Evolutionary conservation across 2,888 invertebrate species (phyloP).

Genomic region (Scaptomyza caliginosa): DNA sequence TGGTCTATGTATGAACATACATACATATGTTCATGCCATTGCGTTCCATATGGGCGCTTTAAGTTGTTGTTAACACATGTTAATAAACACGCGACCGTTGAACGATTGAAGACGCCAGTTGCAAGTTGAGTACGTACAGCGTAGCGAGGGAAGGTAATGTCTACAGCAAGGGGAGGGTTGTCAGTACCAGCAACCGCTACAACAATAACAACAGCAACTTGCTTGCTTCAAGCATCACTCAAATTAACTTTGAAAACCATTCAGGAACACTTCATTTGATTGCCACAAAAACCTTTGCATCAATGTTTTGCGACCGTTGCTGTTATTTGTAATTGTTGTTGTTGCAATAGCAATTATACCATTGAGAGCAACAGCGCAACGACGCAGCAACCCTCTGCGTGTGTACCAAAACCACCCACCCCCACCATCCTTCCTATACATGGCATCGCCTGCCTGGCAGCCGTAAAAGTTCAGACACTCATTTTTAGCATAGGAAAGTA

Average conservation of each 20-base stretch:
- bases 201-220: slow-evolving; percentile 24
- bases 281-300: slow-evolving; percentile 74
- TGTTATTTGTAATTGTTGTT: slow-evolving; percentile 78
- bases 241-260: slow-evolving; percentile 83
- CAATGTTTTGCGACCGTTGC: slow-evolving; percentile 28
- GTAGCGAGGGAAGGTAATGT: not conserved
- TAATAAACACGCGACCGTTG: slow-evolving; percentile 75
- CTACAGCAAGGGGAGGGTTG: slow-evolving; percentile 54
- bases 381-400: slow-evolving; percentile 40
- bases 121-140: not conserved
- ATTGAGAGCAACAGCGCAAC: slow-evolving; percentile 57
- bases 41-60: slow-evolving; percentile 74
- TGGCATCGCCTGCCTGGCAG: slow-evolving; percentile 46
- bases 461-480: slow-evolving; percentile 81
- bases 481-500: slow-evolving; percentile 79
- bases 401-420: slow-evolving; percentile 6
- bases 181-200: slow-evolving; percentile 66
- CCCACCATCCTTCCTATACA: not conserved
- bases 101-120: slow-evolving; percentile 19
- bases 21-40: slow-evolving; percentile 1
- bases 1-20: not conserved
- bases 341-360: slow-evolving; percentile 82
- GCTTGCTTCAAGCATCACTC: slow-evolving; percentile 79
- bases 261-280: slow-evolving; percentile 84
- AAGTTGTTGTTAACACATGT: slow-evolving; percentile 81